phyloP scores from a whole-genome alignment of 1,140 invertebrate species.

The Lepidurus packardi region DNA sequence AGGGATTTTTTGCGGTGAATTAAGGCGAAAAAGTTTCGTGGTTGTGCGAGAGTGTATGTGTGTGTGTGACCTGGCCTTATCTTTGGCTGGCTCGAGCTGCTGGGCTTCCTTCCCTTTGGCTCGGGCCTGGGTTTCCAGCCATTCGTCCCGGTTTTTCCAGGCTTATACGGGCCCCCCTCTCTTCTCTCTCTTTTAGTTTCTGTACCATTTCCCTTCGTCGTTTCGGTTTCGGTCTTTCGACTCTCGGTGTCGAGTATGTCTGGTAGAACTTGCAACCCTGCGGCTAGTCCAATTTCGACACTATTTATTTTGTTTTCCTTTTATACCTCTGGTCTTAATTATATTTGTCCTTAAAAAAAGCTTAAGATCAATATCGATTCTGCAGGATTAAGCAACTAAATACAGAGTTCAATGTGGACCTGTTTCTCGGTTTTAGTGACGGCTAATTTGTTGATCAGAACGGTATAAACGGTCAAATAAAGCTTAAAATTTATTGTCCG shows the following conservation, averaged over 20 bases:
- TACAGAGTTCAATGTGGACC: not conserved
- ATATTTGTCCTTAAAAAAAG: not conserved
- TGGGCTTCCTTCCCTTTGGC: constrained; percentile 8
- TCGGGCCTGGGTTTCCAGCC: constrained; percentile 5
- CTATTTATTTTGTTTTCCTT: not conserved
- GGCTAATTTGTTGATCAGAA: not conserved
- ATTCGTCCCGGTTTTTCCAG: constrained; percentile 18
- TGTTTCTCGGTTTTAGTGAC: not conserved
- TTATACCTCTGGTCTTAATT: not conserved
- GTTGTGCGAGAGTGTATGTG: not conserved
- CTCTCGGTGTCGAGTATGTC: constrained; percentile 7
- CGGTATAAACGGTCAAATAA: not conserved
- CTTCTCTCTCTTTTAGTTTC: constrained; percentile 16
- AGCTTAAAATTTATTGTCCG: not conserved
- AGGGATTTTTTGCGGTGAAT: not conserved
- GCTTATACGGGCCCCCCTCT: constrained; percentile 13
- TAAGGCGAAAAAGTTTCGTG: not conserved
- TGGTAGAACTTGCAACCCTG: constrained; percentile 15
- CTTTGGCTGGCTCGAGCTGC: constrained; percentile 10
- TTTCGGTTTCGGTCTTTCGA: constrained; percentile 2
- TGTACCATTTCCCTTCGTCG: constrained; percentile 17
- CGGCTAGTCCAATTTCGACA: not conserved
- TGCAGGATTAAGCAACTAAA: not conserved
- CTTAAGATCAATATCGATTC: not conserved
- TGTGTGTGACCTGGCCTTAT: constrained; percentile 16